A percentile compares a stretch with the other conserved stretches of the same genome.
These are phyloP conservation scores for Hoplostethus atlanticus DNA, from an alignment of 2,797 vertebrate species.

Conservation along the genomic window DNA sequence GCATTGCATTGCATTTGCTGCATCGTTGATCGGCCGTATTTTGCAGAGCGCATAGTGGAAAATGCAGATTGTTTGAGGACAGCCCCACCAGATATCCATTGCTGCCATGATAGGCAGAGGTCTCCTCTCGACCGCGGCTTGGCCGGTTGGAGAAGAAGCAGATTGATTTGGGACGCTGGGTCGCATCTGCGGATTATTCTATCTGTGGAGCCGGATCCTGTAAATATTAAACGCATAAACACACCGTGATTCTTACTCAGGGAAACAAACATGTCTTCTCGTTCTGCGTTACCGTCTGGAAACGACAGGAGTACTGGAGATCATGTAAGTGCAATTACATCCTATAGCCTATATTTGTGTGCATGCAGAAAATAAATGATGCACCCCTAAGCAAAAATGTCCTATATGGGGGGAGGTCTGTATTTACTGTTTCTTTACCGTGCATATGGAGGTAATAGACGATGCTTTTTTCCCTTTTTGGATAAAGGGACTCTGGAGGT, in stretches of 20 bases:
- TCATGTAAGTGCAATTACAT: constrained; percentile 86
- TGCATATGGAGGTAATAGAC: constrained; percentile 26
- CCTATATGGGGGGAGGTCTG: constrained; percentile 29
- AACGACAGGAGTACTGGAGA: constrained; percentile 90
- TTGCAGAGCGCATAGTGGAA: constrained; percentile 67
- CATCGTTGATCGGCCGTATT: constrained; percentile 48
- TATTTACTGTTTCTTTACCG: constrained; percentile 38
- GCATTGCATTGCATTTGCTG: constrained; percentile 66
- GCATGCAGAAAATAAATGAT: constrained; percentile 45
- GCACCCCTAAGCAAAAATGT: constrained; percentile 34
- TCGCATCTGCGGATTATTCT: constrained; percentile 71
- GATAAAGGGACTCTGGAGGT: constrained; percentile 32
- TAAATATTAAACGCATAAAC: constrained; percentile 56
- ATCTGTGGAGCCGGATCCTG: constrained; percentile 61
- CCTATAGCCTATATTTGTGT: constrained; percentile 49
- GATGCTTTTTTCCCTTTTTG: constrained; percentile 28
- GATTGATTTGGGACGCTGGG: constrained; percentile 79
- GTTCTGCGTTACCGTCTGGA: constrained; percentile 90
- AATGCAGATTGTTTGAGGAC: constrained; percentile 83
- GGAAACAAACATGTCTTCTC: constrained; percentile 88
- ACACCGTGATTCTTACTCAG: constrained; percentile 76
- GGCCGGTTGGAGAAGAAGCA: constrained; percentile 74
- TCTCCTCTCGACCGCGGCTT: constrained; percentile 77
- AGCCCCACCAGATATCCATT: constrained; percentile 67
- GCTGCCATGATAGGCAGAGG: constrained; percentile 85